phyloP scores from a whole-genome alignment of 2,113 vertebrate species.

The Alosa alosa region DNA sequence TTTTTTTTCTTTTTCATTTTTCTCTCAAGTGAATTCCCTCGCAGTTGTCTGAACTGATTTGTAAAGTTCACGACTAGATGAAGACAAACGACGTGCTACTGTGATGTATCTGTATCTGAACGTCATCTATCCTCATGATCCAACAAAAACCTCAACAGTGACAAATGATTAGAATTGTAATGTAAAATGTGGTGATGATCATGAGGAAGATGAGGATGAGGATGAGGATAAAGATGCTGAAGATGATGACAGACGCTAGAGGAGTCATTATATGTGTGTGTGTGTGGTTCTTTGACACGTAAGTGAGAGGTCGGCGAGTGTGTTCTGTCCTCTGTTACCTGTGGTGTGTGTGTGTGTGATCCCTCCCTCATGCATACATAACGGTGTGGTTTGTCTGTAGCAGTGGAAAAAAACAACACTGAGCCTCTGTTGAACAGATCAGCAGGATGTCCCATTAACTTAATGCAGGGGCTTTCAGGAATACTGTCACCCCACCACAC shows the following conservation, averaged over 20 bases:
- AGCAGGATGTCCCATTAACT: slow-evolving; percentile 16
- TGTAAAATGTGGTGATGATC: too few relatives aligned
- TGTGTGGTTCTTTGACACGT: too few relatives aligned
- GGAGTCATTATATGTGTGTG: too few relatives aligned
- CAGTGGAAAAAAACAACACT: neutral
- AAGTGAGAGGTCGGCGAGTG: too few relatives aligned
- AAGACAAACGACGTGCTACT: neutral
- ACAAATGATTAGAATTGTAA: neutral
- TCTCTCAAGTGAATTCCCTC: neutral
- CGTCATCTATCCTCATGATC: neutral
- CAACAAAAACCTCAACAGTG: neutral
- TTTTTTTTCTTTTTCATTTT: neutral
- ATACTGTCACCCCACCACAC: neutral
- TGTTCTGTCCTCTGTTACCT: too few relatives aligned
- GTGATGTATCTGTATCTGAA: neutral
- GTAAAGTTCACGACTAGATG: neutral
- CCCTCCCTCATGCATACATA: slow-evolving; percentile 6
- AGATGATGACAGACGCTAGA: too few relatives aligned
- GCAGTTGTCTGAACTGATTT: neutral
- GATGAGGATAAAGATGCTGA: too few relatives aligned
- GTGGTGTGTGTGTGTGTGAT: neutral
- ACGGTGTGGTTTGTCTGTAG: slow-evolving; percentile 9
- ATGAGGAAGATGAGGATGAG: too few relatives aligned
- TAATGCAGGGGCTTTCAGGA: slow-evolving; percentile 13
- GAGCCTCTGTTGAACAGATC: slow-evolving; percentile 11